phyloP scores from a whole-genome alignment of 2,888 invertebrate genomes.

The Cheiracanthium punctorium region DNA sequence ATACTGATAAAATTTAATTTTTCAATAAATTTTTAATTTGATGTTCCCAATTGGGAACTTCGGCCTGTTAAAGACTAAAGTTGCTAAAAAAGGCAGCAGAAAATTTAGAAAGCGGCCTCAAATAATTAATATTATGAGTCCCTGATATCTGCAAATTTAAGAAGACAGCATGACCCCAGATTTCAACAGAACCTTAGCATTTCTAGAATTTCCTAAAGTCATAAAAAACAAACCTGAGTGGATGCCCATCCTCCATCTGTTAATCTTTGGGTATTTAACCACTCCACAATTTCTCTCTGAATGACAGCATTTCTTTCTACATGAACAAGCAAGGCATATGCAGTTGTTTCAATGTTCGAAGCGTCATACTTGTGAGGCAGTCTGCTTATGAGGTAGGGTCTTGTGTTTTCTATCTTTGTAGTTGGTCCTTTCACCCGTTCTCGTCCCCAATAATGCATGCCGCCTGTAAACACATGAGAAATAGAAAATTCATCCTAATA shows the following conservation, averaged over 20 bases:
- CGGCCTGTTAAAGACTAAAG: too few species aligned
- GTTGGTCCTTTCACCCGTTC: conserved; percentile 82
- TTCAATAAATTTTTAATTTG: too few species aligned
- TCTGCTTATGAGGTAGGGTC: conserved; percentile 90
- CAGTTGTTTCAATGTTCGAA: conserved; percentile 93
- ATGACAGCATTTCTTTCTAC: conserved; percentile 88
- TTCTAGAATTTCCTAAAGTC: too few species aligned
- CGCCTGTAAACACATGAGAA: conserved; percentile 82
- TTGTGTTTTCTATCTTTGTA: conserved; percentile 84
- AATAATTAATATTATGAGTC: too few species aligned
- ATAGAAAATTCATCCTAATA: too few species aligned
- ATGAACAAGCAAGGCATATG: conserved; percentile 92
- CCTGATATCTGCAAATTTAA: too few species aligned
- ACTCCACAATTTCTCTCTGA: conserved; percentile 90
- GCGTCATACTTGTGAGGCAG: conserved; percentile 92
- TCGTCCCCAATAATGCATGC: conserved; percentile 90
- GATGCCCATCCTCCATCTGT: conserved; percentile 92
- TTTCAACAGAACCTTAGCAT: too few species aligned
- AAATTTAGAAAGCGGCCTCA: too few species aligned
- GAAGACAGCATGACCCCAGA: too few species aligned
- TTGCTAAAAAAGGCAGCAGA: too few species aligned
- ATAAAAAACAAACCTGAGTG: conserved; percentile 83
- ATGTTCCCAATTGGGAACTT: too few species aligned
- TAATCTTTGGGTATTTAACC: conserved; percentile 91
- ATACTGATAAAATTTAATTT: too few species aligned